Base-by-base conservation (phyloP, 2,797 vertebrate species). In the Peromyscus aztecus region DNA sequence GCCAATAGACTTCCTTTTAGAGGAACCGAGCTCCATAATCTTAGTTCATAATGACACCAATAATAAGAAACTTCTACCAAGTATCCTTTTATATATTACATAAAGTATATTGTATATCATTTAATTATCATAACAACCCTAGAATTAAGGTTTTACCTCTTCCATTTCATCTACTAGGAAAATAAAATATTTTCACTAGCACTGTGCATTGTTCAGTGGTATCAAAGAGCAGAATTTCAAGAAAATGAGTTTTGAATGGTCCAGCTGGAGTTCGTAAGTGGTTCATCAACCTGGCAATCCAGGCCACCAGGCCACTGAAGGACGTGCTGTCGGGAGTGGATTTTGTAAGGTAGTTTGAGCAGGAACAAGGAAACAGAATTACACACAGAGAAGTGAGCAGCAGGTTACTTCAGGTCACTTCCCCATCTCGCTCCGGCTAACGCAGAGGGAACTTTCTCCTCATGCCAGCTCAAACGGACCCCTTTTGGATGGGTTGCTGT, bases 41-140 rank as follows among this genome's bases (percentile, higher is more conserved):
- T 81, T 84, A n/a, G 14, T 61, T 23, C 13, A 9, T 73, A 84
- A 73, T 31, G 57, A 31, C 31, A 75, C 83, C 77, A 61, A 34
- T 34, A 92, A 69, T 43, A 94, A 65, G 14, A 71, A 61, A 6
- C 43, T 80, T 67, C 77, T 29, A 69, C n/a, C 43, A 76, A 49
- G 40, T 83, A 55, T 80, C 84, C 88, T 90, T 95, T 93, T 65
- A 67, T n/a, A 31, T 89, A 3, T 55, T 76, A 69, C 5, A 29
- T 13, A 43, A 90, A 78, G 31, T 21, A 4, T 17, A 12, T 92
- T 91, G 61, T 63, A 91, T 91, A n/a, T n/a, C 14, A 80, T 61
- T 90, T 89, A 77, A 49, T 96, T 83, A 75, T 40, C 61, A 49
- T 43, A 75, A 61, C 82, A 81, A 34, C n/a, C n/a, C 27, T 71